A percentile compares a stretch with the other conserved stretches of the same genome.
Evolutionary conservation across 2,113 vertebrate species (phyloP).

Genomic region (Chionodraco myersi): DNA sequence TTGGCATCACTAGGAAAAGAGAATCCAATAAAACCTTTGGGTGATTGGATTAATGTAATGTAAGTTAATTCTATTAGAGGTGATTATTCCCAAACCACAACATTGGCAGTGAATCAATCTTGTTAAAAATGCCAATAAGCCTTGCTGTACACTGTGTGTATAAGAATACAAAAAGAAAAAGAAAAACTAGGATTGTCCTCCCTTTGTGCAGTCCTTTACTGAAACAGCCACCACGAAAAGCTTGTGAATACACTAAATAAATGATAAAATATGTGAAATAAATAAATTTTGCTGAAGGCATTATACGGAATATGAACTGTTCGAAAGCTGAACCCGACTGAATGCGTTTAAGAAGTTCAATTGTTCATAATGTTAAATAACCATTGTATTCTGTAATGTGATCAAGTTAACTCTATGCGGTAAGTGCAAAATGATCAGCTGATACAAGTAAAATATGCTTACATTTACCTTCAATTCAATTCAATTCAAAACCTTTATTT

Average conservation of each 20-base stretch:
- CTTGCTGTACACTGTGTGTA: not conserved
- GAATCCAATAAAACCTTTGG: no score
- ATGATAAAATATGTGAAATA: not conserved
- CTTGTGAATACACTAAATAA: not conserved
- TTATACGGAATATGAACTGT: not conserved
- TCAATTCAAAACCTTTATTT: no score
- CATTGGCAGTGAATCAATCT: conserved; percentile 12
- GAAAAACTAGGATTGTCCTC: not conserved
- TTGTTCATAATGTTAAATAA: not conserved
- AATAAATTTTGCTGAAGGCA: not conserved
- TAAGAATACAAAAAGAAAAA: not conserved
- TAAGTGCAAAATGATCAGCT: no score
- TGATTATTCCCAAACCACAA: not conserved
- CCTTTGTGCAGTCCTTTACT: no score
- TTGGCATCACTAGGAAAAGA: no score
- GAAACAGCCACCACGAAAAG: not conserved
- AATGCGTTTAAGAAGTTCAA: not conserved
- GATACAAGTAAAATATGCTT: no score
- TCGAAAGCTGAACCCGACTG: conserved; percentile 1
- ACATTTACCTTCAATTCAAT: no score
- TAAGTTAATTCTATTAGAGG: no score
- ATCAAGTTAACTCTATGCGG: no score
- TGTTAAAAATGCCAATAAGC: conserved; percentile 7
- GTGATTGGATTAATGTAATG: no score
- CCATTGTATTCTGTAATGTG: not conserved